Base-by-base conservation (phyloP, 2,113 vertebrate genomes). In the Atractosteus spatula region DNA sequence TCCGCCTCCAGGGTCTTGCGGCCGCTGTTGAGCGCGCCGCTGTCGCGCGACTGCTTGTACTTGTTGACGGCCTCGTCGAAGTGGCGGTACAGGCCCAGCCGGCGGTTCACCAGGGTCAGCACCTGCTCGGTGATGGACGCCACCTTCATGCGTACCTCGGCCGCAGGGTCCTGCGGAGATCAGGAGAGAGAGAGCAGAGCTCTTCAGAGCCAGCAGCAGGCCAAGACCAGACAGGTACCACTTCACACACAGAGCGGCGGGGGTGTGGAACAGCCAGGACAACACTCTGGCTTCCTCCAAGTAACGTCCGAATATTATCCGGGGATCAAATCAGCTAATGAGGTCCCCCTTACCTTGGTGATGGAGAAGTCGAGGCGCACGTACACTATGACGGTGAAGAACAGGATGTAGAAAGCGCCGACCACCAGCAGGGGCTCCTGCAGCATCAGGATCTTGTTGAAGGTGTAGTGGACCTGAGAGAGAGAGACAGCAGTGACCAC, bases 101-200 rank as follows among this genome's bases (percentile, higher is more conserved):
- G 94, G 86, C 95, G 98, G 89, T 98, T 98, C 75, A 98, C 97
- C 78, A 98, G 87, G 55, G 96, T 98, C 67, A 99, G 88, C 69
- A 98, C 95, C 84, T 99, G 97, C 87, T 99, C 97, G 0, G 96
- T 99, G 86, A 99, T 98, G 77, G 97, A 99, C 41, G 97, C 96
- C 76, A 98, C 97, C 86, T 99, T 99, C 97, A 99, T 99, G 62
- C 95, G 92, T 54, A 98, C 97, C 84, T 99, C 97, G 7, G 96
- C 97, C 0, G 97, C 97, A 3, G 97, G 97, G 78, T 99, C 97
- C 97, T 99, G 76, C 13, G 66, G 62, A 29, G 12, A 29, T 29
- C 29, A 72, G 43, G 62, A 10, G 16, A 68, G 56, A 14, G 6
- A 3, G 51, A 72, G 56, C 3, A 1, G 47, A 51, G 5, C 47